A percentile compares a stretch with the other conserved stretches of the same genome.
These are phyloP conservation scores for Hyperopisus bebe DNA, from an alignment of 2,113 vertebrate species.

Conservation along the genomic window DNA sequence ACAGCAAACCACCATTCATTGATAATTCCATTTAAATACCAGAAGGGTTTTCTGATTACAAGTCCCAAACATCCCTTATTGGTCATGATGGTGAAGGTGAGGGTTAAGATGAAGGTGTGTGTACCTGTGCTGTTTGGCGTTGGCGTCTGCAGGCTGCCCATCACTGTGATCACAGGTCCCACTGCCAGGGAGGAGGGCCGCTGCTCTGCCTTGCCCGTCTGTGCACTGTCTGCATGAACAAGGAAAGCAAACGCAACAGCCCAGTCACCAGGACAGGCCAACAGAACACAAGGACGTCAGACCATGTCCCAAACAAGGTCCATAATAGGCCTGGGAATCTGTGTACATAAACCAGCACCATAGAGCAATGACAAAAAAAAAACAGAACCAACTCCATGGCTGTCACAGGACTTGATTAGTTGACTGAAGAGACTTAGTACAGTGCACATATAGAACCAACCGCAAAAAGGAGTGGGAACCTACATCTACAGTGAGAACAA, in stretches of 20 bases:
- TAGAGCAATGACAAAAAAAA: not conserved
- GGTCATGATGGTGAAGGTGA: not conserved
- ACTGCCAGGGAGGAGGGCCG: slow-evolving; percentile 91
- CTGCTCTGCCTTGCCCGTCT: slow-evolving; percentile 89
- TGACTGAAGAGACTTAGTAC: not conserved
- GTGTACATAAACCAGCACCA: not conserved
- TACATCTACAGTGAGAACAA: not conserved
- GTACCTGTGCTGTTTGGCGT: slow-evolving; percentile 98
- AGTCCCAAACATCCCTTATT: not conserved
- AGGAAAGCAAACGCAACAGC: slow-evolving; percentile 1
- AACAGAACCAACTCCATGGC: not conserved
- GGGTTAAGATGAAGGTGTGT: not conserved
- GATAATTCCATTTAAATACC: not conserved
- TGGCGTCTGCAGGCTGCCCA: slow-evolving; percentile 89
- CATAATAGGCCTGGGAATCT: not conserved
- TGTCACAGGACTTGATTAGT: not conserved
- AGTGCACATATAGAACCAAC: not conserved
- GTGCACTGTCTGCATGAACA: slow-evolving; percentile 71
- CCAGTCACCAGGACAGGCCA: not conserved
- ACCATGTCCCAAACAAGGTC: not conserved
- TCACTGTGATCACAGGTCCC: slow-evolving; percentile 82
- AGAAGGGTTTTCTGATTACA: not conserved
- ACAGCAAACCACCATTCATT: not conserved
- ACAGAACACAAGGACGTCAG: not conserved
- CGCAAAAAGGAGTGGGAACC: not conserved